Base-by-base conservation (phyloP, 2,113 vertebrate species). In the Chamaetylas fuelleborni region DNA sequence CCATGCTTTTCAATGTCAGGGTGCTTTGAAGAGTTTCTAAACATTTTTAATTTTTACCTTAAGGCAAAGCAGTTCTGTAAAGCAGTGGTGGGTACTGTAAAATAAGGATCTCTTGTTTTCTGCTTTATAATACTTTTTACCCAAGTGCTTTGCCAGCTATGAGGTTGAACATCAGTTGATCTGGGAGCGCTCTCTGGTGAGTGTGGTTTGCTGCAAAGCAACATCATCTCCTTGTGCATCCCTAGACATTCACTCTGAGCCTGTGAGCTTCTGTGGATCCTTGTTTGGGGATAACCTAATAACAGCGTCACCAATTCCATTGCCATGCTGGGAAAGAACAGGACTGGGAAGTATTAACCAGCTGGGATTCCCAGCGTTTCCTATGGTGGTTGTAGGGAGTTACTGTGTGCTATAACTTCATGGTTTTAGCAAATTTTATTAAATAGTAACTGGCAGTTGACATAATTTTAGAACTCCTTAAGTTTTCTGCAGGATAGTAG, bases 231-330 rank as follows among this genome's bases (percentile, higher is more conserved):
- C 50, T n/a, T 48, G 67, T 97, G 96, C 93, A 86, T 87, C 94
- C 11, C 28, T 57, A 24, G 93, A 20, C 33, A 64, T 53, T 91
- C 79, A 61, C 82, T 43, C 76, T 1, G 2, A 92, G 84, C 79
- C 81, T 64, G 57, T 87, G 53, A 57, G 96, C 96, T 95, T 95
- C 36, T 78, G 65, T 33, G 84, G 92, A 33, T 65, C 36, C 42
- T 42, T 88, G 34, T 96, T 53, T 18, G 98, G 98, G 98, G 98
- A 98, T 98, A 98, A 98, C 93, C 97, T 98, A 98, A 98, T 98
- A 97, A 97, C 97, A 33, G 65, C 0, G 5, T 24, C 20, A 15
- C 2, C 2, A 14, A 2, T 48, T 31, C 42, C 72, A 33, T 3
- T 16, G 54, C 50, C 36, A 0, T 5, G 22, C 43, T 40, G 40